A percentile compares a stretch with the other conserved stretches of the same genome.
These are phyloP conservation scores for Clitarchus hookeri DNA, from an alignment of 2,888 invertebrate species.

Conservation along the genomic window DNA sequence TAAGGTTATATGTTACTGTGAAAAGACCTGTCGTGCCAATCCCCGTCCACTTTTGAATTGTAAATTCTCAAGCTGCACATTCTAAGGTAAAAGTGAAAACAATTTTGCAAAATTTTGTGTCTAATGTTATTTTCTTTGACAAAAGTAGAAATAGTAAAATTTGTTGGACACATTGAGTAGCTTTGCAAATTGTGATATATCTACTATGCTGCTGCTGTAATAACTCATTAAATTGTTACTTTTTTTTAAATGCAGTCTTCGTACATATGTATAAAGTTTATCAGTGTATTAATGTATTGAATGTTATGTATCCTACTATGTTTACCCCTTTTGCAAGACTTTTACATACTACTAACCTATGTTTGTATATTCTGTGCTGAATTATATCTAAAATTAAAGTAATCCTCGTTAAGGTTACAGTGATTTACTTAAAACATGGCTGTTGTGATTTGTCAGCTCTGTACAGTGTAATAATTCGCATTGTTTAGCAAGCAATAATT, in stretches of 20 bases:
- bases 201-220: background rate
- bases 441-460: background rate
- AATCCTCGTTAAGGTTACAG: background rate
- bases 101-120: background rate
- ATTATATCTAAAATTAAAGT: background rate
- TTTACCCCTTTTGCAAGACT: background rate
- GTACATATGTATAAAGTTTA: background rate
- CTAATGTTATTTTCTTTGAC: background rate
- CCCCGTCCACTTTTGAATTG: background rate
- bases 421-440: background rate
- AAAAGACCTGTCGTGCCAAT: background rate
- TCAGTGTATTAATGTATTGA: background rate
- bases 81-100: background rate
- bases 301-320: background rate
- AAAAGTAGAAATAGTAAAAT: background rate
- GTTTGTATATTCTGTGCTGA: background rate
- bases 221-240: background rate
- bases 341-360: background rate
- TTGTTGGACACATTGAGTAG: background rate
- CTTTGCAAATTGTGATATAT: background rate
- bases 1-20: background rate
- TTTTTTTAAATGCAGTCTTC: background rate
- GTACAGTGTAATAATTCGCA: background rate
- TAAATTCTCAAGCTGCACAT: background rate
- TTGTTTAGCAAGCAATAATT: constrained; percentile 3